Evolutionary conservation across 2,797 vertebrate species (phyloP).

Genomic region (Phylloscopus collybita): DNA sequence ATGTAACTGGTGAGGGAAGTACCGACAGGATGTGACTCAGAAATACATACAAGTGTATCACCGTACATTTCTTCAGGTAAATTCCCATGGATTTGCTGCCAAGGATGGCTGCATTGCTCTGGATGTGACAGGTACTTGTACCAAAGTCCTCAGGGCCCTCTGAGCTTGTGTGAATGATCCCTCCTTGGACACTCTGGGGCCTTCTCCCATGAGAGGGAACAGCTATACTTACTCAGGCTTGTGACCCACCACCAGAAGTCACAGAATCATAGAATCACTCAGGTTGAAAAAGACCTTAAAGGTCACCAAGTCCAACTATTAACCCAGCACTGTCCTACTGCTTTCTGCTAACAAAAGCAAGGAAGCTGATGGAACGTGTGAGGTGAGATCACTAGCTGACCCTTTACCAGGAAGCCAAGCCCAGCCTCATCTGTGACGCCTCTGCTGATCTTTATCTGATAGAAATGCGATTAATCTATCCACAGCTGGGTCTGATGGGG

Average conservation of each 20-base stretch:
- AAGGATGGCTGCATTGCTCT: neutral
- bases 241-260: neutral
- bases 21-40: constrained; percentile 48
- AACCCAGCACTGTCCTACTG: neutral
- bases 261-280: neutral
- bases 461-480: neutral
- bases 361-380: neutral
- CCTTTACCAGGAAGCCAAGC: neutral
- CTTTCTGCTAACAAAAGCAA: neutral
- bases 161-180: neutral
- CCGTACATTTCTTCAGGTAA: neutral
- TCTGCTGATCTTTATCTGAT: constrained; percentile 43
- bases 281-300: neutral
- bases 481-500: neutral
- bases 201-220: neutral
- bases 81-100: neutral
- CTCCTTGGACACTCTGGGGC: neutral
- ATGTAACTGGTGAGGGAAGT: neutral
- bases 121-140: neutral
- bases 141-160: neutral
- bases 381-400: neutral
- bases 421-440: neutral
- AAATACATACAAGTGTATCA: neutral
- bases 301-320: neutral
- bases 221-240: neutral